Conservation (phyloP, 2,797 vertebrate species). For the Pagetopsis macropterus region DNA sequence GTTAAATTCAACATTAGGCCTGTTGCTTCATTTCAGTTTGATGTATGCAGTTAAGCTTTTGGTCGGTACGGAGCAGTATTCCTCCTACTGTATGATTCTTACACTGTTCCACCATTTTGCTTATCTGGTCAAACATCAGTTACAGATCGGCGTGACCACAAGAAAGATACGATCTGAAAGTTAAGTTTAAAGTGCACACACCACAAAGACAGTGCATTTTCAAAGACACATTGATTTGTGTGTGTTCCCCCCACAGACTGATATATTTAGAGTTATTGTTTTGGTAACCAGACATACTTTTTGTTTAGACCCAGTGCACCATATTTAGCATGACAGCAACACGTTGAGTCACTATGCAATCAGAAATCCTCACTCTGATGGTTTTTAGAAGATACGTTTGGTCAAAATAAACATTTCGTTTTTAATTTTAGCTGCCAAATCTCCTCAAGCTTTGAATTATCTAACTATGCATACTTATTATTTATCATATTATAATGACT, state of each 20-base stretch:
- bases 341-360: background rate
- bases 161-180: background rate
- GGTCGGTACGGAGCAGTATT: slow-evolving; percentile 45
- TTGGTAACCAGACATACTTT: slow-evolving; percentile 10
- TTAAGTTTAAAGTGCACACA: slow-evolving; percentile 9
- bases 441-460: background rate
- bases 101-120: background rate
- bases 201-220: background rate
- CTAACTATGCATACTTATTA: background rate
- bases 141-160: background rate
- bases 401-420: background rate
- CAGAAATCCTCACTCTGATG: background rate
- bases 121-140: background rate
- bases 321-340: background rate
- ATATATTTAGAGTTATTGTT: background rate
- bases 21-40: background rate
- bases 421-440: background rate
- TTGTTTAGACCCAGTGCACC: background rate
- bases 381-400: background rate
- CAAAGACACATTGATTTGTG: background rate
- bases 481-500: background rate
- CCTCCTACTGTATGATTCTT: background rate
- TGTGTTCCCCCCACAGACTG: slow-evolving; percentile 13
- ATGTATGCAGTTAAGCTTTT: slow-evolving; percentile 11
- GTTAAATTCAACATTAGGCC: background rate